Percentiles rank a stretch among this genome's conserved stretches.
Conservation (phyloP, 1,140 invertebrate species). For the Micrasema minimum region DNA sequence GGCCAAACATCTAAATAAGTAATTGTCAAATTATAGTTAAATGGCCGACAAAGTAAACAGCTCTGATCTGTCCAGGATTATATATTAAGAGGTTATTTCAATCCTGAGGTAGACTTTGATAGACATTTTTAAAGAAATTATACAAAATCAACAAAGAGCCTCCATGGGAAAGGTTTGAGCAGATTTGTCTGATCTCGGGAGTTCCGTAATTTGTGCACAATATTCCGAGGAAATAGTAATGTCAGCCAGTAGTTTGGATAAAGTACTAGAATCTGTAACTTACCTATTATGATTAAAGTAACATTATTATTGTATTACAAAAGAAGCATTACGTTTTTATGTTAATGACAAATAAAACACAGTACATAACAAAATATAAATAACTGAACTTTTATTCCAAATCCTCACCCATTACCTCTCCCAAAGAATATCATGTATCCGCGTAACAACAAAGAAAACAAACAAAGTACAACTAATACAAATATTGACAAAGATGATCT, state of each 20-base stretch:
- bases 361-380: constrained; percentile 64
- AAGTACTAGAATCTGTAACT: constrained; percentile 53
- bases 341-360: constrained; percentile 69
- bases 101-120: constrained; percentile 37
- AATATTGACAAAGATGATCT: no score
- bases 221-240: constrained; percentile 48
- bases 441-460: no score
- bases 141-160: constrained; percentile 29
- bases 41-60: constrained; percentile 20
- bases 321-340: constrained; percentile 69
- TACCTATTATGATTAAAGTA: constrained; percentile 53
- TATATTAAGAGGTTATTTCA: constrained; percentile 24
- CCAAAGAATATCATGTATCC: no score
- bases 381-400: constrained; percentile 33
- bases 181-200: constrained; percentile 44
- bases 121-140: constrained; percentile 38
- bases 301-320: constrained; percentile 56
- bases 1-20: constrained; percentile 56
- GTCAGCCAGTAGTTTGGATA: constrained; percentile 46
- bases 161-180: constrained; percentile 29
- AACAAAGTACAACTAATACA: no score
- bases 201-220: constrained; percentile 43
- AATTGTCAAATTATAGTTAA: constrained; percentile 39
- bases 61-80: constrained; percentile 49
- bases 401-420: no score